A percentile compares a stretch with the other conserved stretches of the same genome.
Evolutionary conservation across 1,140 invertebrate genomes (phyloP).

Genomic region (Metopolophium dirhodum): DNA sequence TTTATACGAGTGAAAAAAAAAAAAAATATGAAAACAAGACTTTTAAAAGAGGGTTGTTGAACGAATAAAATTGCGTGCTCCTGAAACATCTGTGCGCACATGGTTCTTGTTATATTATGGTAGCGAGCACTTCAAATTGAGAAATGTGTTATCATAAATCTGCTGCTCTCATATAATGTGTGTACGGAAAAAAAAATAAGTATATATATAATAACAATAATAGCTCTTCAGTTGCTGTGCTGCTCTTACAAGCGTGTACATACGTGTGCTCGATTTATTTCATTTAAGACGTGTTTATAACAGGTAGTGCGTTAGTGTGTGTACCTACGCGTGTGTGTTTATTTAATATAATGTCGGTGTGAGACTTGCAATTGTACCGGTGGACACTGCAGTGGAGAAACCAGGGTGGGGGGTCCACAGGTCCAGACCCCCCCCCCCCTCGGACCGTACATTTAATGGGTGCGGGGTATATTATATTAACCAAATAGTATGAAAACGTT

Average conservation of each 20-base stretch:
- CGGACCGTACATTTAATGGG: no score
- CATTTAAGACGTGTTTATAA: neutral
- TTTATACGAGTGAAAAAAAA: neutral
- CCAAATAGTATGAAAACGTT: no score
- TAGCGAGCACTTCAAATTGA: constrained; percentile 38
- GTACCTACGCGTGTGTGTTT: neutral
- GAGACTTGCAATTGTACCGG: neutral
- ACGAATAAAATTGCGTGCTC: constrained; percentile 33
- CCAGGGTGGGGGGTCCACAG: no score
- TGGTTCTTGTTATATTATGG: constrained; percentile 13
- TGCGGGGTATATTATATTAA: no score
- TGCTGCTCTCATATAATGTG: constrained; percentile 17
- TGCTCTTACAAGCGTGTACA: neutral
- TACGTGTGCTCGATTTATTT: constrained; percentile 22
- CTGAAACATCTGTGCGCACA: constrained; percentile 15
- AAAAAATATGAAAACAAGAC: neutral
- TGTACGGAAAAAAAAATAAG: neutral
- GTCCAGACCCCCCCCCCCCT: no score
- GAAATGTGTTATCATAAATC: constrained; percentile 48
- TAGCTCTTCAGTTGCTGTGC: constrained; percentile 5
- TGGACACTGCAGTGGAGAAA: neutral
- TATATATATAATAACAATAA: constrained; percentile 27
- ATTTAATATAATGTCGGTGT: neutral
- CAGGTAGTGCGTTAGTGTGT: neutral
- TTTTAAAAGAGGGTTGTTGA: constrained; percentile 31